Evolutionary conservation across 2,113 vertebrate species (phyloP).

Genomic region (Podilymbus podiceps): DNA sequence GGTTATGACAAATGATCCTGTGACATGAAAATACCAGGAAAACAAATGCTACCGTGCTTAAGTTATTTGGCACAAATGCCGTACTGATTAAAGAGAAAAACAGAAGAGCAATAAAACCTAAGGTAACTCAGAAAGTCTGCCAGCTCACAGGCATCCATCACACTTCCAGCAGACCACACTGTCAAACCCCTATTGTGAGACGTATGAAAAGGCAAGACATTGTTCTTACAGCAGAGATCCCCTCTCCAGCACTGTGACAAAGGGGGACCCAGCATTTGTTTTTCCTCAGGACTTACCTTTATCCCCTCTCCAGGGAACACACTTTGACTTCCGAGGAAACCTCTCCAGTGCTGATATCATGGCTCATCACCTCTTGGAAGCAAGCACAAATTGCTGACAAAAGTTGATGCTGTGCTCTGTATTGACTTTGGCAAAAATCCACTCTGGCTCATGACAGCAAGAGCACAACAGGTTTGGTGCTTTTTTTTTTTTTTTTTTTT

Average conservation of each 20-base stretch:
- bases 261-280: not conserved
- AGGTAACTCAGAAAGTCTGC: not conserved
- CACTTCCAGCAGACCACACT: not conserved
- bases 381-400: not conserved
- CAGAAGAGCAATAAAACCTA: not conserved
- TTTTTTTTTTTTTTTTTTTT: too few species aligned
- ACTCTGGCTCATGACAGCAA: not conserved
- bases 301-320: not conserved
- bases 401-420: not conserved
- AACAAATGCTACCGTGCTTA: not conserved
- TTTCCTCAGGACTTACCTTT: not conserved
- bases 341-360: not conserved
- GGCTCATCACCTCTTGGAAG: not conserved
- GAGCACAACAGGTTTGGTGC: not conserved
- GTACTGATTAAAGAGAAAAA: not conserved
- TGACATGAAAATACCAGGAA: not conserved
- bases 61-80: not conserved
- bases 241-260: not conserved
- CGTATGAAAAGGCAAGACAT: not conserved
- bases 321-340: not conserved
- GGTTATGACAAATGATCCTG: not conserved
- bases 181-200: not conserved
- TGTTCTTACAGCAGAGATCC: not conserved
- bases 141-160: not conserved
- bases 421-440: not conserved